These are phyloP conservation scores for Eumerus sabulonum DNA, from an alignment of 2,888 invertebrate species.

Conservation along the genomic window DNA sequence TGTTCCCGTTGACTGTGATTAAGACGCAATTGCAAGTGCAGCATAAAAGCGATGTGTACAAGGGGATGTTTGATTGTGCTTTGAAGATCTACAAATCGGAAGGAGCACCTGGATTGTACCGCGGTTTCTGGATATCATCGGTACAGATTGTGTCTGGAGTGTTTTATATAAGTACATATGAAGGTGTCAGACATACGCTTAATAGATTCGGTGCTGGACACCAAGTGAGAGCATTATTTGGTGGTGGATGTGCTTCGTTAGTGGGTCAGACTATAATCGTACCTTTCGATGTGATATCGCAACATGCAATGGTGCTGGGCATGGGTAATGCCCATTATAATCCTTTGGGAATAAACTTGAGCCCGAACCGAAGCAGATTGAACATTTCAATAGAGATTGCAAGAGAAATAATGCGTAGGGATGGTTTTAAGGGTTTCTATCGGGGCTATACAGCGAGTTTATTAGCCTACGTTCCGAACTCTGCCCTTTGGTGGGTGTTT, in stretches of 20 bases:
- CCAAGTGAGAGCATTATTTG: constrained; percentile 86
- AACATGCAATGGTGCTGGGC: constrained; percentile 97
- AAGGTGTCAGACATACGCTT: constrained; percentile 91
- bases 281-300: constrained; percentile 97
- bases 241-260: constrained; percentile 93
- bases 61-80: constrained; percentile 93
- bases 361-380: constrained; percentile 82
- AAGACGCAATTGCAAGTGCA: constrained; percentile 95
- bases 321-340: constrained; percentile 83
- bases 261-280: constrained; percentile 97
- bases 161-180: constrained; percentile 96
- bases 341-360: constrained; percentile 86
- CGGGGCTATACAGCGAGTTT: constrained; percentile 95
- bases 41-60: constrained; percentile 89
- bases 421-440: constrained; percentile 94
- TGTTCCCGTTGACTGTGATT: constrained; percentile 95
- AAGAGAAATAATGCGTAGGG: constrained; percentile 86
- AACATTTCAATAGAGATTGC: constrained; percentile 88
- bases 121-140: constrained; percentile 97
- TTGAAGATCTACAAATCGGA: constrained; percentile 91
- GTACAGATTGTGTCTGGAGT: constrained; percentile 92
- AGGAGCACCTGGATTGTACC: constrained; percentile 92
- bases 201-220: constrained; percentile 79
- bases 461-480: constrained; percentile 96
- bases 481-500: constrained; percentile 98